Evolutionary conservation across 2,113 vertebrate species (phyloP).

Genomic region (Dicerorhinus sumatrensis): DNA sequence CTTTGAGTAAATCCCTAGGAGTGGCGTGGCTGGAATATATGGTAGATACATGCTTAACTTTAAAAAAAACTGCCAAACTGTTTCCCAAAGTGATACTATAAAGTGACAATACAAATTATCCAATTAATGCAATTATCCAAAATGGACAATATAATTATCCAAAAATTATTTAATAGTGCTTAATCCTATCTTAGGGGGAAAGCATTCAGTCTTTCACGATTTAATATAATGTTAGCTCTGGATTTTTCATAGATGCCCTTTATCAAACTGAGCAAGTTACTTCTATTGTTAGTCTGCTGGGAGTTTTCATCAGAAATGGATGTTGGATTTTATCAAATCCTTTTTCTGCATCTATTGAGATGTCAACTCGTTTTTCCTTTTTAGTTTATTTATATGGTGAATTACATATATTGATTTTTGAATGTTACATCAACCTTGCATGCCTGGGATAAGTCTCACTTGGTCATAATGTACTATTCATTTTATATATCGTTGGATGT

Average conservation of each 20-base stretch:
- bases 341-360: not conserved
- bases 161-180: not conserved
- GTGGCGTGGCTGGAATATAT: not conserved
- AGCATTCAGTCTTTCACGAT: not conserved
- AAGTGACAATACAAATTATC: not conserved
- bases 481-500: not conserved
- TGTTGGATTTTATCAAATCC: not conserved
- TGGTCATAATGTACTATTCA: not conserved
- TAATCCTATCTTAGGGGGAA: not conserved
- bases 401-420: not conserved
- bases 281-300: not conserved
- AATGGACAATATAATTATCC: not conserved
- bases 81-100: not conserved
- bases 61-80: not conserved
- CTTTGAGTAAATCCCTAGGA: not conserved
- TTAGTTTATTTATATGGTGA: not conserved
- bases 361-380: not conserved
- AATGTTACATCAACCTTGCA: not conserved
- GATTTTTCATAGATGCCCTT: not conserved
- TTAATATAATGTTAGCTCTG: not conserved
- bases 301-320: not conserved
- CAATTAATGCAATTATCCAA: not conserved
- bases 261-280: not conserved
- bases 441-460: not conserved
- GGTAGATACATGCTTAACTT: not conserved